Evolutionary conservation across 2,797 vertebrate species (phyloP).

Genomic region (Neomorphus geoffroyi): DNA sequence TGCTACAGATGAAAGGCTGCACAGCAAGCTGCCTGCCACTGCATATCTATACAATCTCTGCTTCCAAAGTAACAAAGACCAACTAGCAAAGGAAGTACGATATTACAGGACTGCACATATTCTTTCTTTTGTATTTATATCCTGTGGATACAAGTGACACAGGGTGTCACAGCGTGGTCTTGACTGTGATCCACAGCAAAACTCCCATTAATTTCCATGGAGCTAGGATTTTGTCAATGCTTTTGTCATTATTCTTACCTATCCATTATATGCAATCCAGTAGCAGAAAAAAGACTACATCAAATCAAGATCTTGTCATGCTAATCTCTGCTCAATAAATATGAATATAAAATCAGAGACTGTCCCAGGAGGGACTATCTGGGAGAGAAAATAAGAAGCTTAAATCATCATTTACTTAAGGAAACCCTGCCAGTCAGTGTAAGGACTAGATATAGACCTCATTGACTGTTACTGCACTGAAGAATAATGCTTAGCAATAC

Average conservation of each 20-base stretch:
- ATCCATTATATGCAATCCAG: not conserved
- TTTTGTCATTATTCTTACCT: not conserved
- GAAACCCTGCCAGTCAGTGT: not conserved
- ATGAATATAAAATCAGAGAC: not conserved
- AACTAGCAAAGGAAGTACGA: not conserved
- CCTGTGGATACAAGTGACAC: not conserved
- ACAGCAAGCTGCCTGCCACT: not conserved
- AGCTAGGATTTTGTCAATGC: not conserved
- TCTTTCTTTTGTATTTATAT: conserved; percentile 14
- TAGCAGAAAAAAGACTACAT: not conserved
- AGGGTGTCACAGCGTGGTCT: not conserved
- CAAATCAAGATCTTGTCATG: conserved; percentile 6
- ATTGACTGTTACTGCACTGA: not conserved
- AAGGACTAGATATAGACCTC: not conserved
- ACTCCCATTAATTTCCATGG: not conserved
- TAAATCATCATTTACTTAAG: not conserved
- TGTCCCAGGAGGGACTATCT: not conserved
- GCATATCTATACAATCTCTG: conserved; percentile 10
- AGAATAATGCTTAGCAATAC: not conserved
- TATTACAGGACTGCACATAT: not conserved
- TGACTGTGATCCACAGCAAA: not conserved
- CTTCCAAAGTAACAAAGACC: conserved; percentile 3
- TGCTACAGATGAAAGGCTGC: conserved; percentile 6
- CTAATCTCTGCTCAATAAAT: not conserved
- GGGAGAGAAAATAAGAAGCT: not conserved